phyloP scores from a whole-genome alignment of 23 tunicate species.

The Diplosoma virens region DNA sequence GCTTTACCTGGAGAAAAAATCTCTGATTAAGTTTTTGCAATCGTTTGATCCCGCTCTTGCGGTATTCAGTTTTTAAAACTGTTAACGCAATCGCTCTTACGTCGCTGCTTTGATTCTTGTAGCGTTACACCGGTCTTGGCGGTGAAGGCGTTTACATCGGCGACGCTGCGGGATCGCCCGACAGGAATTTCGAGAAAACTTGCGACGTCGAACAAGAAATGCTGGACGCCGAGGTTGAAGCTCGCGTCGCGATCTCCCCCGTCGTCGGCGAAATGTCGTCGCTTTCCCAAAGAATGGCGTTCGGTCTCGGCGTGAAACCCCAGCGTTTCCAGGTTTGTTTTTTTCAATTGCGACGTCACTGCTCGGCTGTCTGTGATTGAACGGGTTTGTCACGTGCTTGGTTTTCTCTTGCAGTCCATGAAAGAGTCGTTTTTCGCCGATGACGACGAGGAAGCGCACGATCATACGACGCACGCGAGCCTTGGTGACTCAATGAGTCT shows the following conservation, averaged over 20 bases:
- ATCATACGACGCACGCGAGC: no score
- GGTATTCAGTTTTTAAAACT: no score
- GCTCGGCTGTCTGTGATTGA: background rate
- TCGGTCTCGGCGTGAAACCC: conserved; percentile 56
- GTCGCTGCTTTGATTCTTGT: background rate
- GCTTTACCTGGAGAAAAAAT: no score
- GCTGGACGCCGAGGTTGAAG: conserved; percentile 20
- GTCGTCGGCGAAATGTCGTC: conserved; percentile 29
- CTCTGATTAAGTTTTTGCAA: no score
- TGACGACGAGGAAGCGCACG: conserved; percentile 27
- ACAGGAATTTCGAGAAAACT: no score
- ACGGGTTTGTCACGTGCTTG: background rate
- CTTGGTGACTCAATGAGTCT: no score
- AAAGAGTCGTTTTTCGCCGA: conserved; percentile 81
- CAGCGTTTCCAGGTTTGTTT: conserved; percentile 47
- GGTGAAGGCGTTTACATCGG: conserved; percentile 29
- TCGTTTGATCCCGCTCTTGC: no score
- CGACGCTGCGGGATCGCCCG: no score
- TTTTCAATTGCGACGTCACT: background rate
- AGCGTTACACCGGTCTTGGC: conserved; percentile 21
- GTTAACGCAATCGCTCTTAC: no score
- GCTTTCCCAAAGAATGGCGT: conserved; percentile 56
- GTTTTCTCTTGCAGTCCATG: conserved; percentile 55
- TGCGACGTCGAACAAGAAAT: conserved; percentile 23
- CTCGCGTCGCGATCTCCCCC: background rate